Percentiles rank a stretch among this genome's conserved stretches.
Evolutionary conservation across 1,140 invertebrate genomes (phyloP).

Genomic region (Hirudo medicinalis): DNA sequence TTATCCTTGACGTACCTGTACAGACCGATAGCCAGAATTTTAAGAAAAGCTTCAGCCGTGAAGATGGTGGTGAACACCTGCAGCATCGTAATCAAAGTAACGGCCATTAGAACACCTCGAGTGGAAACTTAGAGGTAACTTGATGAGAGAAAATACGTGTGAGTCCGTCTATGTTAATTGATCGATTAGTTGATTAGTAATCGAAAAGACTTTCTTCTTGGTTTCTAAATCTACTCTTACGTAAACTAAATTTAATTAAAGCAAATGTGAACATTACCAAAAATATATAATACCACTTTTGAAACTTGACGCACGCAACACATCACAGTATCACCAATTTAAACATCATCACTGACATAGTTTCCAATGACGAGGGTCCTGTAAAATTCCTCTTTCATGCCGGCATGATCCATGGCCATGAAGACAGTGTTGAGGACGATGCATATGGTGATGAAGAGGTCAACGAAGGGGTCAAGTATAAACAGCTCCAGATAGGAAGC

Average conservation of each 20-base stretch:
- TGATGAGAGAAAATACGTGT: no score
- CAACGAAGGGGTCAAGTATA: conserved; percentile 93
- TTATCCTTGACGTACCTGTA: conserved; percentile 95
- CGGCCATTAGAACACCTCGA: no score
- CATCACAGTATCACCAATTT: conserved; percentile 15
- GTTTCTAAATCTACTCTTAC: no score
- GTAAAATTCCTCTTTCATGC: conserved; percentile 54
- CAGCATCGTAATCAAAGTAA: no score
- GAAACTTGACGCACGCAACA: conserved; percentile 34
- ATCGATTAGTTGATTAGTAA: no score
- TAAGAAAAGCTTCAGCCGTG: conserved; percentile 85
- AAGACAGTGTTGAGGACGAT: conserved; percentile 95
- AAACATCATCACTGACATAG: conserved; percentile 58
- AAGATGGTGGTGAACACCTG: conserved; percentile 97
- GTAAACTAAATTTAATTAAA: no score
- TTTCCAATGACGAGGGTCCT: conserved; percentile 76
- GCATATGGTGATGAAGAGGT: conserved; percentile 91
- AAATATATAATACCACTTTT: conserved; percentile 41
- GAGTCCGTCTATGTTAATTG: no score
- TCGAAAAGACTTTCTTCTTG: no score
- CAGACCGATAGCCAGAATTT: conserved; percentile 89
- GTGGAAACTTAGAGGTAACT: no score
- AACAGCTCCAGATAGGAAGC: conserved; percentile 60
- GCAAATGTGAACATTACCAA: no score
- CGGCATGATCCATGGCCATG: conserved; percentile 92